These are phyloP conservation scores for Schlechtendalia chinensis DNA, from an alignment of 1,140 invertebrate species.

Conservation along the genomic window DNA sequence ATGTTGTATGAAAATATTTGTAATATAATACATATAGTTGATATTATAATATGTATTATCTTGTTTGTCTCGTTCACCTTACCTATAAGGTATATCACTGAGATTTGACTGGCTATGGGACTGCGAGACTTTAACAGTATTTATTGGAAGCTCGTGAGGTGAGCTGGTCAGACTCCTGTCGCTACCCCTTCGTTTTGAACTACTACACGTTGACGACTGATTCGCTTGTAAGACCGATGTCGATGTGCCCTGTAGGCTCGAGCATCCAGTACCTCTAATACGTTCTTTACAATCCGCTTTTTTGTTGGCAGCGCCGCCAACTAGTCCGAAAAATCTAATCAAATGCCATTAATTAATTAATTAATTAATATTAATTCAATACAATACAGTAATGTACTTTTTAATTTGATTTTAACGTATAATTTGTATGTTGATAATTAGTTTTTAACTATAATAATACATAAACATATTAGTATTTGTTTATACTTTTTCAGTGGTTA, in stretches of 20 bases:
- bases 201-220: constrained; percentile 54
- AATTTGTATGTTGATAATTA: too few relatives aligned
- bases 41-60: neutral
- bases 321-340: constrained; percentile 69
- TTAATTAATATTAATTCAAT: too few relatives aligned
- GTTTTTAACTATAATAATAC: too few relatives aligned
- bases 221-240: constrained; percentile 46
- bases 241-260: constrained; percentile 60
- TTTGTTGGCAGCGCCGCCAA: constrained; percentile 65
- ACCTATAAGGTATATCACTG: constrained; percentile 76
- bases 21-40: neutral
- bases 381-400: too few relatives aligned
- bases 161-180: constrained; percentile 79
- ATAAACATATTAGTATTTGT: too few relatives aligned
- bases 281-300: constrained; percentile 40
- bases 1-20: neutral
- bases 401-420: too few relatives aligned
- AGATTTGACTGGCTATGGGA: constrained; percentile 80
- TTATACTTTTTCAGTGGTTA: too few relatives aligned
- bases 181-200: constrained; percentile 67
- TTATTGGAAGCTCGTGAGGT: constrained; percentile 73
- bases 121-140: constrained; percentile 65
- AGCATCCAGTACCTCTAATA: constrained; percentile 69
- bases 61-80: constrained; percentile 52
- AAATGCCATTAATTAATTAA: neutral